Base-by-base conservation (phyloP, 2,113 vertebrate genomes). In the Scomber colias region DNA sequence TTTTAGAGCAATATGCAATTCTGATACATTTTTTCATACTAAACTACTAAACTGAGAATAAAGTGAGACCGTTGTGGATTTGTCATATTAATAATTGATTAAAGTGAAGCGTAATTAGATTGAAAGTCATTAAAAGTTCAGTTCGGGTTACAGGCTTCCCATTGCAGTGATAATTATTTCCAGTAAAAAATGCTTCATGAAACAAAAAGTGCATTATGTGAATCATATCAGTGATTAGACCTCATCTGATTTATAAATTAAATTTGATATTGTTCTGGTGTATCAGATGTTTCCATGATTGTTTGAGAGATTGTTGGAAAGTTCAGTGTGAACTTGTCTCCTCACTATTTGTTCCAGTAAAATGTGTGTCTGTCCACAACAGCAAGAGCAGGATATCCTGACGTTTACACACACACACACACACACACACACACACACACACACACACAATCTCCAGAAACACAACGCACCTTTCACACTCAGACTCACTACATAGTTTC, bases 331-430 rank as follows among this genome's bases (percentile, higher is more conserved):
- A 64, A 69, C 45, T 11, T 27, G 56, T 71, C 61, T 30, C 57
- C 67, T 46, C 35, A 40, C 35, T 40, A 44, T 68, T 74, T 53
- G 71, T 80, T 75, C 49, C 78, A 77, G 79, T 59, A 54, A 27
- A 79, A 78, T 75, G 71, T 77, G 81, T 64, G 65, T 65, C 70
- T 56, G 78, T 77, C 64, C 67, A 81, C 55, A 71, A 49, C 11
- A 71, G 77, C 69, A 84, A 68, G 66, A 84, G 73, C 87, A 90
- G 91, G 90, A 92, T 87, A 88, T 91, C 90, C 90, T 90, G 90
- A 82, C 2, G 10, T 71, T 44, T 54, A 71, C 68, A 59, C 68
- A 65, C 56, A 72, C 44, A 49, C 53, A 59, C 40, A 71, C 68
- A 71, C 53, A 59, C 68, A 48, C 68, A 71, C 53, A 49, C 54